Conservation (phyloP, 2,888 invertebrate genomes). For the Gibbula magus region DNA sequence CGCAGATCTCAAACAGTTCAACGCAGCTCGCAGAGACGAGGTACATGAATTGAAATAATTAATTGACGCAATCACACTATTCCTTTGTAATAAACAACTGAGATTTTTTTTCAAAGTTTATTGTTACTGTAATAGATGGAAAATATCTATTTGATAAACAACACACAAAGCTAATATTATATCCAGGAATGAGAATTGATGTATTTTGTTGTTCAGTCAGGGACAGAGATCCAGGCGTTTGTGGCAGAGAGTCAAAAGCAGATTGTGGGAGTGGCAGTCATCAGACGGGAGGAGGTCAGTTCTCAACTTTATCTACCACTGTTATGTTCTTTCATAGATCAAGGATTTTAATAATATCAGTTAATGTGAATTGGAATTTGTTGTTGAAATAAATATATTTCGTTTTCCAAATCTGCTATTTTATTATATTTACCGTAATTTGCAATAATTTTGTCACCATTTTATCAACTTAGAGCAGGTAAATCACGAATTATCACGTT, state of each 20-base stretch:
- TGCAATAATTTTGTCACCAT: no score
- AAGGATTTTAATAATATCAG: no score
- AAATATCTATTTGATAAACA: background rate
- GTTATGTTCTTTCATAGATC: no score
- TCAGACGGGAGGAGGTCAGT: slow-evolving; percentile 72
- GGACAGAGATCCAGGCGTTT: slow-evolving; percentile 72
- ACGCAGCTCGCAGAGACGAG: slow-evolving; percentile 67
- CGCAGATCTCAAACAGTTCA: slow-evolving; percentile 67
- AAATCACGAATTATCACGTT: no score
- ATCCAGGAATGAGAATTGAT: background rate
- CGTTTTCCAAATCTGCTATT: no score
- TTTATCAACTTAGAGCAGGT: no score
- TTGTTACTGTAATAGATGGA: background rate
- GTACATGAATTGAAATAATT: slow-evolving; percentile 35
- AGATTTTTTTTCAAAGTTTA: background rate
- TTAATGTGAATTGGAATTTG: no score
- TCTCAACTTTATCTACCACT: no score
- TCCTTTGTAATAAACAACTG: background rate
- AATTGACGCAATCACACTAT: background rate
- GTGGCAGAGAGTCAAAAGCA: slow-evolving; percentile 71
- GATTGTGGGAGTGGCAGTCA: slow-evolving; percentile 72
- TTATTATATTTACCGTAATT: no score
- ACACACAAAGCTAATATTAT: background rate
- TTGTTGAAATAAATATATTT: no score
- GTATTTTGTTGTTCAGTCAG: slow-evolving; percentile 58